phyloP scores from a whole-genome alignment of 2,113 vertebrate genomes.

The Ictidomys tridecemlineatus region DNA sequence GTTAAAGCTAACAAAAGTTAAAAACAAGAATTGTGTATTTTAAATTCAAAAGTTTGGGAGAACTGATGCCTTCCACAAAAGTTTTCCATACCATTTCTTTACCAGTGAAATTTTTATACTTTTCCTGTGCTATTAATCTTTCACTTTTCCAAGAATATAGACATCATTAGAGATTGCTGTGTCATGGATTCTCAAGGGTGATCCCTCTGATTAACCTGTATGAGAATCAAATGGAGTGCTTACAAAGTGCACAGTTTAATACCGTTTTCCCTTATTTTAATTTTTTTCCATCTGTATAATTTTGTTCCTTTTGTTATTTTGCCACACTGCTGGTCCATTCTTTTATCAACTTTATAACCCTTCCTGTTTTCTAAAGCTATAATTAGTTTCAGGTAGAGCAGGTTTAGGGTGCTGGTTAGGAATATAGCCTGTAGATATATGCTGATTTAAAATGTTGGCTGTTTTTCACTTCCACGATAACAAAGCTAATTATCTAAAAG shows the following conservation, averaged over 20 bases:
- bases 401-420: constrained; percentile 1
- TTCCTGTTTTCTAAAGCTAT: not conserved
- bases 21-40: constrained; percentile 28
- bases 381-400: constrained; percentile 1
- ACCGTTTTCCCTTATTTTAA: not conserved
- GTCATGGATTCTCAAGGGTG: constrained; percentile 20
- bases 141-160: not conserved
- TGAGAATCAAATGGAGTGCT: not conserved
- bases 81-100: constrained; percentile 34
- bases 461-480: not conserved
- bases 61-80: not conserved
- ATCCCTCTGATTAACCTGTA: not conserved
- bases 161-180: not conserved
- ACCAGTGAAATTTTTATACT: not conserved
- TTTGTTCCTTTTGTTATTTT: constrained; percentile 39
- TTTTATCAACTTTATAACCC: not conserved
- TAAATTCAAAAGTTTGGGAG: not conserved
- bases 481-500: constrained; percentile 15
- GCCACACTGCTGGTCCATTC: not conserved
- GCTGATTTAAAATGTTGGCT: not conserved
- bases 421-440: not conserved
- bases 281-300: not conserved
- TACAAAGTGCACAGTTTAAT: not conserved
- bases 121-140: not conserved
- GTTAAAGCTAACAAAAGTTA: not conserved